Evolutionary conservation across 2,113 vertebrate genomes (phyloP).

Genomic region (Pelusios castaneus): DNA sequence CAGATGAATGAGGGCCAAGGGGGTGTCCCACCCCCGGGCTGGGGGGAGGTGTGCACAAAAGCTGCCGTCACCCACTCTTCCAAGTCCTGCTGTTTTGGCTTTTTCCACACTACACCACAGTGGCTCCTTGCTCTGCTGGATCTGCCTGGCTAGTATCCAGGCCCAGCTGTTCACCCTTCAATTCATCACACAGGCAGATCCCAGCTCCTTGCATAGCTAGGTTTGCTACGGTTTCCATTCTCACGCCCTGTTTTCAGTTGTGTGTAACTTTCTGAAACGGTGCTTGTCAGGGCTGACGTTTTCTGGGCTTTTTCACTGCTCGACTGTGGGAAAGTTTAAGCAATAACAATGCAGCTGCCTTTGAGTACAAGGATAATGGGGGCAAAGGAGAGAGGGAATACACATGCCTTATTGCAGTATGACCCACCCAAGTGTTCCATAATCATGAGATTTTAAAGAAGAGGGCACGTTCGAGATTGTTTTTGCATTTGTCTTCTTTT

Average conservation of each 20-base stretch:
- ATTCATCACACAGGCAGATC: neutral
- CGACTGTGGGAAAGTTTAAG: neutral
- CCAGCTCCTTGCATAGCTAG: too few species aligned
- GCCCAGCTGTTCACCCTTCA: neutral
- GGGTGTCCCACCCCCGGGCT: neutral
- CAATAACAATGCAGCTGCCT: neutral
- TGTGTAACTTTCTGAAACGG: neutral
- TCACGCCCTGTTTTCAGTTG: neutral
- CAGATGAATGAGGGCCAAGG: neutral
- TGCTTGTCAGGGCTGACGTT: neutral
- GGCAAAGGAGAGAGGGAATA: neutral
- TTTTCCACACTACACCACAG: neutral
- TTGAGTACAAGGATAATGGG: neutral
- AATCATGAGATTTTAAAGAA: neutral
- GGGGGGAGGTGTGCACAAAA: neutral
- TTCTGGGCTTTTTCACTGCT: neutral
- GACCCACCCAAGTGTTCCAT: neutral
- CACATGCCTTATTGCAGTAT: neutral
- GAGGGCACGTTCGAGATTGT: neutral
- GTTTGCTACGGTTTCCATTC: neutral
- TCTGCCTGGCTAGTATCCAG: neutral
- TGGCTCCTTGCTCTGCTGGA: neutral
- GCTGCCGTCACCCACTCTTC: neutral
- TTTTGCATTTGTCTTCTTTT: neutral
- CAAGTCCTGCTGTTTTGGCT: neutral